Base-by-base conservation (phyloP, 1,140 invertebrate species). In the Hermetia illucens region DNA sequence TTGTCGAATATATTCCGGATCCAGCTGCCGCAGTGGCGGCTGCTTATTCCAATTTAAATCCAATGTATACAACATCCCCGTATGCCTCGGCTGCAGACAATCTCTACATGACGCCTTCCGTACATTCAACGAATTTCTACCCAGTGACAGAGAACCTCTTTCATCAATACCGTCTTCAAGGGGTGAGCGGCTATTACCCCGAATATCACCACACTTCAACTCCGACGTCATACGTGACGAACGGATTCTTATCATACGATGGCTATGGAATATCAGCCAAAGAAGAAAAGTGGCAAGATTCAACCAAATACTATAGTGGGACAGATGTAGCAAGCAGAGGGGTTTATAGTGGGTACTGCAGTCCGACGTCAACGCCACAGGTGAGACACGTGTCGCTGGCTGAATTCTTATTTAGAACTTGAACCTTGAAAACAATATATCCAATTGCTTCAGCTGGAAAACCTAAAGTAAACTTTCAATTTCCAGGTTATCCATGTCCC, bases 111-210 rank as follows among this genome's bases (percentile, higher is more conserved):
- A 71, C 76, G 27, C 55, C 54, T 37, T 56, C 57, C 30, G 55
- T 60, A 43, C 79, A 79, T 59, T 69, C 80, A 15, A 68, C 74
- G 36, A 79, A 81, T 44, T 80, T 82, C 52, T 87, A 89, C 55
- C 72, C 79, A 4, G 72, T 79, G 0, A 77, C 82, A 5, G 85
- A 89, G 47, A 88, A 88, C 51, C 67, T 89, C 39, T 86, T 90
- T 61, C 80, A 80, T 57, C 82, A 89, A 54, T 88, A 88, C 61
- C 73, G 85, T 27, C 64, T 70, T n/a, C 53, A 71, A 31, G 79
- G 83, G 1, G 53, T 82, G 2, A 71, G 76, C 15, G 72, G 74
- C 2, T 84, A 84, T 49, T 86, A 85, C 46, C 72, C 78, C 0
- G 78, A 85, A 16, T 88, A 88, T 50, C 79, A 82, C 43, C 73